Conservation (phyloP, 2,797 vertebrate genomes). For the Falco naumanni region DNA sequence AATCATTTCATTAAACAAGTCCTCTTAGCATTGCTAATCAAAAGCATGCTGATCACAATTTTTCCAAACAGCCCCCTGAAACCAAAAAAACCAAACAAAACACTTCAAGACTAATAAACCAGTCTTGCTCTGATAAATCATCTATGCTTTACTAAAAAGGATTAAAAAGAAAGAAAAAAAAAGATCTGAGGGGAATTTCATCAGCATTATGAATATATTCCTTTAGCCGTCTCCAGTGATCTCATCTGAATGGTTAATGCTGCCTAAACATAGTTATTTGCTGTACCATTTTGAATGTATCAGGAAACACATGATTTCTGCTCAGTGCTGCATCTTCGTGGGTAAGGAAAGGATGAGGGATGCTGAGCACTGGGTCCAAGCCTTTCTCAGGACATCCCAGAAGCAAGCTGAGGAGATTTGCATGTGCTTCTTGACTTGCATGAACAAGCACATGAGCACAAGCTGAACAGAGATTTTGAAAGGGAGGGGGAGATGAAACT, state of each 20-base stretch:
- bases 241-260: background rate
- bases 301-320: background rate
- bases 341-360: background rate
- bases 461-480: background rate
- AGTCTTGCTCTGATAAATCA: background rate
- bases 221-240: background rate
- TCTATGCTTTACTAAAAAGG: background rate
- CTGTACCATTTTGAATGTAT: background rate
- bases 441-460: background rate
- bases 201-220: constrained; percentile 4
- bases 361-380: background rate
- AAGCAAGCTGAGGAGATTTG: background rate
- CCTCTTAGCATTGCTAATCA: constrained; percentile 30
- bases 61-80: constrained; percentile 5
- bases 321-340: background rate
- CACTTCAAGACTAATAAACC: constrained; percentile 29
- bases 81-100: constrained; percentile 24
- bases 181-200: background rate
- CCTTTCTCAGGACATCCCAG: background rate
- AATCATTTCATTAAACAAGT: constrained; percentile 61
- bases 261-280: background rate
- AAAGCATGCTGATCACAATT: background rate
- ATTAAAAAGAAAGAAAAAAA: background rate
- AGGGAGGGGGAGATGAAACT: background rate
- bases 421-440: background rate